A percentile compares a stretch with the other conserved stretches of the same genome.
Evolutionary conservation across 2,797 vertebrate species (phyloP).

Genomic region (Sphaeramia orbicularis): DNA sequence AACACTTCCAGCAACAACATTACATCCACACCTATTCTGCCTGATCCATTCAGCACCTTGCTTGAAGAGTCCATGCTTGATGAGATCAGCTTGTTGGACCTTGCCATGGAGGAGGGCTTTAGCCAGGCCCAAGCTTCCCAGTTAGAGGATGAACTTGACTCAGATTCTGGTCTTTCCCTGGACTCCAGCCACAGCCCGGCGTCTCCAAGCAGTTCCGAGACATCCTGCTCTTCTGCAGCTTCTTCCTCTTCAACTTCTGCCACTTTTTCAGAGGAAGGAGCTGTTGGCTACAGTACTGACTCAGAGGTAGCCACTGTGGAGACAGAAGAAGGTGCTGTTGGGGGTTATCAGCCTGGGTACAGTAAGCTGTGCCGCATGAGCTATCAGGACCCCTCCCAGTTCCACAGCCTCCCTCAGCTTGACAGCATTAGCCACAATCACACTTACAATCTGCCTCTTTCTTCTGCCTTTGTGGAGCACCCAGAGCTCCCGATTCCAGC

Average conservation of each 20-base stretch:
- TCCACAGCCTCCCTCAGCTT: slow-evolving; percentile 93
- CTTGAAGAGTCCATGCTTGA: slow-evolving; percentile 98
- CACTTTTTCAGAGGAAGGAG: slow-evolving; percentile 97
- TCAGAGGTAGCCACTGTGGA: slow-evolving; percentile 92
- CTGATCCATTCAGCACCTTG: slow-evolving; percentile 92
- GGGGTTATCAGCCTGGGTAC: slow-evolving; percentile 94
- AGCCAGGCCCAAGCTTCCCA: slow-evolving; percentile 96
- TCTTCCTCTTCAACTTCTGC: slow-evolving; percentile 91
- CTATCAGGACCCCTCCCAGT: slow-evolving; percentile 94
- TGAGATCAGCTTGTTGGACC: slow-evolving; percentile 97
- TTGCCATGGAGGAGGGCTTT: slow-evolving; percentile 98
- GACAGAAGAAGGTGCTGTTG: slow-evolving; percentile 92
- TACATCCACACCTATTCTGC: slow-evolving; percentile 87
- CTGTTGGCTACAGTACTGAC: slow-evolving; percentile 98
- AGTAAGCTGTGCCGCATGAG: slow-evolving; percentile 99
- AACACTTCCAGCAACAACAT: slow-evolving; percentile 90
- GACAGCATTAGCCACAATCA: slow-evolving; percentile 97
- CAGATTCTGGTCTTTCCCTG: slow-evolving; percentile 96
- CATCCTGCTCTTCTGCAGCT: slow-evolving; percentile 90
- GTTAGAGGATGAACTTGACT: slow-evolving; percentile 96
- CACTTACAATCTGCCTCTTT: slow-evolving; percentile 95
- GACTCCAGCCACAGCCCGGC: slow-evolving; percentile 97
- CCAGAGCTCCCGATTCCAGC: slow-evolving; percentile 79
- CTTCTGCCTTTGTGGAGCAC: slow-evolving; percentile 82
- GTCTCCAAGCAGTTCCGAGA: slow-evolving; percentile 97